Percentiles rank a stretch among this genome's conserved stretches.
phyloP scores from a whole-genome alignment of 2,888 invertebrate genomes.

The Troides aeacus region DNA sequence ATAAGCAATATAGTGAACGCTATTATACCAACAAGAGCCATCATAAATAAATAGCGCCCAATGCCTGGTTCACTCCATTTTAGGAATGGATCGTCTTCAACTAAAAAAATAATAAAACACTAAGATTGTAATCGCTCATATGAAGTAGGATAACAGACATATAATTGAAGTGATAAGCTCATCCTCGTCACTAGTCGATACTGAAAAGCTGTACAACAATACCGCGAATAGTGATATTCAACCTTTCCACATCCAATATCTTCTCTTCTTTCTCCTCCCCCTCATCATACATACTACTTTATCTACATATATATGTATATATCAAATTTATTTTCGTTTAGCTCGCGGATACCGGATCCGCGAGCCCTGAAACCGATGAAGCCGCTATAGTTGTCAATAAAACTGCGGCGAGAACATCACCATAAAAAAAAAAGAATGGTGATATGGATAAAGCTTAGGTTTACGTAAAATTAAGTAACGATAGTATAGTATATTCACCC shows the following conservation, averaged over 20 bases:
- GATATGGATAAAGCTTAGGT: neutral
- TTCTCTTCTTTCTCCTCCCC: too few species aligned
- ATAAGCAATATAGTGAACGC: conserved; percentile 82
- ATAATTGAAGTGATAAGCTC: neutral
- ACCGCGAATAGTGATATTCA: neutral
- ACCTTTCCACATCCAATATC: too few species aligned
- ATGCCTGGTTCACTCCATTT: conserved; percentile 86
- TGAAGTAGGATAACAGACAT: neutral
- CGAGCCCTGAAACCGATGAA: too few species aligned
- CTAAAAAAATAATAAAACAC: conserved; percentile 42
- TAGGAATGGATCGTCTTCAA: conserved; percentile 79
- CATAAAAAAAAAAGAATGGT: neutral
- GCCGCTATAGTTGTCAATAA: too few species aligned
- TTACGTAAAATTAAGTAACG: neutral
- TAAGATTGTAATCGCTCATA: conserved; percentile 4
- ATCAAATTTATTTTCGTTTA: too few species aligned
- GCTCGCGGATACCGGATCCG: too few species aligned
- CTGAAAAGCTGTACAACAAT: neutral
- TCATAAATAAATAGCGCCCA: conserved; percentile 85
- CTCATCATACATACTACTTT: too few species aligned
- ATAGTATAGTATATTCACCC: neutral
- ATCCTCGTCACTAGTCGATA: neutral
- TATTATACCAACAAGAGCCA: conserved; percentile 80
- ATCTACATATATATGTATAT: too few species aligned
- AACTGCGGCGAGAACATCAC: too few species aligned